These are phyloP conservation scores for Erpornis zantholeuca DNA, from an alignment of 2,113 vertebrate species.

Conservation along the genomic window DNA sequence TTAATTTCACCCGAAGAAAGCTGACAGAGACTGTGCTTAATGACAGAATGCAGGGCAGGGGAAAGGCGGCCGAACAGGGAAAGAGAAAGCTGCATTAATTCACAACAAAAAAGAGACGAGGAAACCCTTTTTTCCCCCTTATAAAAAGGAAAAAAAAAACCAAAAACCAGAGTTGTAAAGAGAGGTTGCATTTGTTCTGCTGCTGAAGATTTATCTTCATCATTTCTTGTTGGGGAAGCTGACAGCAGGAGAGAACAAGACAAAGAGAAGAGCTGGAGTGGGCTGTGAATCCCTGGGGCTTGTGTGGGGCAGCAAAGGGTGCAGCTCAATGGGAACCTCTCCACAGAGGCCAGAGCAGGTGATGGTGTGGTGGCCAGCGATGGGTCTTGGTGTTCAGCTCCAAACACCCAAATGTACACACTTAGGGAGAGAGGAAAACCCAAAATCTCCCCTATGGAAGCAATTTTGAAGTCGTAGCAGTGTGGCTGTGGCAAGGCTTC, in stretches of 20 bases:
- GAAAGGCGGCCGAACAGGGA: background rate
- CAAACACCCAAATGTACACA: background rate
- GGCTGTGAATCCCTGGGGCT: background rate
- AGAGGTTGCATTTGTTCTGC: background rate
- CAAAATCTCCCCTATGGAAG: background rate
- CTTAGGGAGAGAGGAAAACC: background rate
- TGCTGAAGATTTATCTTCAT: slow-evolving; percentile 44
- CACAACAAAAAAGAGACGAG: background rate
- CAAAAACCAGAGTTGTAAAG: background rate
- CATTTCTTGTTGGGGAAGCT: slow-evolving; percentile 5
- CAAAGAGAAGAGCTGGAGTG: background rate
- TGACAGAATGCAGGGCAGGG: slow-evolving; percentile 53
- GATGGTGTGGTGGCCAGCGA: background rate
- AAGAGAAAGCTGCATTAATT: slow-evolving; percentile 50
- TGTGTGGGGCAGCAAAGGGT: background rate
- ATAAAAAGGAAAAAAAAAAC: background rate
- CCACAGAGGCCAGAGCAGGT: accelerated
- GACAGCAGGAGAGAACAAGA: background rate
- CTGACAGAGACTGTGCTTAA: slow-evolving; percentile 61
- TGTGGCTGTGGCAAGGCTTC: background rate
- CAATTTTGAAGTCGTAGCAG: background rate
- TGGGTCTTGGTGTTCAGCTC: background rate
- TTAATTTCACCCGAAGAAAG: slow-evolving; percentile 61
- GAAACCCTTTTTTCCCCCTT: background rate
- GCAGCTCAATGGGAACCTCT: background rate